Evolutionary conservation across 30 jellyfish, hydroid and myxozoan genomes (phyloP).

Genomic region (Aurelia aurita complex sp. Pacific): DNA sequence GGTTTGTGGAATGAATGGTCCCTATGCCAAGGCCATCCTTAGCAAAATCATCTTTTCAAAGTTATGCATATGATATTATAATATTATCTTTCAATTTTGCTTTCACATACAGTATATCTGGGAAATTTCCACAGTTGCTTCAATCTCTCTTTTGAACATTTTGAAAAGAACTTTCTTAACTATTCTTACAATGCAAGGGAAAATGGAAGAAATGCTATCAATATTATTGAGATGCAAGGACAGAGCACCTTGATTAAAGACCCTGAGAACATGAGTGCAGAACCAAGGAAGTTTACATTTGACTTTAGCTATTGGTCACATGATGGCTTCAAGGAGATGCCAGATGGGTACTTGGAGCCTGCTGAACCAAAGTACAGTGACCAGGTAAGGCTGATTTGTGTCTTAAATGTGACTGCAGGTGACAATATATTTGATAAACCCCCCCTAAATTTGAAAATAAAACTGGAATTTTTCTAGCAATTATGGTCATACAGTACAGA

Average conservation of each 20-base stretch:
- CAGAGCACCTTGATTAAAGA: slow-evolving; percentile 74
- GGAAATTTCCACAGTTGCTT: no score
- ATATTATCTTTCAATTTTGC: no score
- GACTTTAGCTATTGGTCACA: slow-evolving; percentile 99
- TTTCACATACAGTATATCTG: no score
- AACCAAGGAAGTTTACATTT: slow-evolving; percentile 84
- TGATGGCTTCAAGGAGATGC: slow-evolving; percentile 83
- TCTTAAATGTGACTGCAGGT: no score
- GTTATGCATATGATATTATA: no score
- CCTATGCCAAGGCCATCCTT: no score
- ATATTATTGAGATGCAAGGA: slow-evolving; percentile 80
- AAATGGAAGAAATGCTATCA: slow-evolving; percentile 76
- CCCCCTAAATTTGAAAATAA: no score
- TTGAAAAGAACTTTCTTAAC: slow-evolving; percentile 14
- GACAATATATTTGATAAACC: no score
- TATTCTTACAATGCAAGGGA: slow-evolving; percentile 80
- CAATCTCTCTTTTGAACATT: no score
- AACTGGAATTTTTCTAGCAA: not conserved
- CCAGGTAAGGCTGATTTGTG: slow-evolving; percentile 64
- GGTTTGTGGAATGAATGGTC: no score
- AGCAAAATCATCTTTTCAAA: no score
- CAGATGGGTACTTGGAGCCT: slow-evolving; percentile 90
- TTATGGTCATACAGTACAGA: not conserved
- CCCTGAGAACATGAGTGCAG: slow-evolving; percentile 81
- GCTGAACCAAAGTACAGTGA: slow-evolving; percentile 78